Evolutionary conservation across 2,797 vertebrate species (phyloP), one percentile per base, ranked within the genome.

Genomic region (Onychomys leucogaster): DNA sequence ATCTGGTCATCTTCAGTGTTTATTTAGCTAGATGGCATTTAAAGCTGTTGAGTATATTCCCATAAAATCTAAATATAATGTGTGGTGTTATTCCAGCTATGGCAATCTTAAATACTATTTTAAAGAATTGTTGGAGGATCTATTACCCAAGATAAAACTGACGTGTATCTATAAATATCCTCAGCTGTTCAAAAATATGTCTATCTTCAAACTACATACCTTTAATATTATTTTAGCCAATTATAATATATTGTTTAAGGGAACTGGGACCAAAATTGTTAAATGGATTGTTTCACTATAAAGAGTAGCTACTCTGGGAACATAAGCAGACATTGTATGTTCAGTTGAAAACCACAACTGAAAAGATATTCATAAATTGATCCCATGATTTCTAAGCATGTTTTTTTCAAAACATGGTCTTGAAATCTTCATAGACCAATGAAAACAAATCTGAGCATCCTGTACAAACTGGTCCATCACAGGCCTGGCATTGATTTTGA

Each of bases 171-270:
- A 67, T 91, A 63, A 21, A 96, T 6, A 95, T 96, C 55, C 27
- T 97, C 7, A 1, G 65, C 89, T 89, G 0, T 0, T 23, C 17
- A 61, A 96, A 96, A 75, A 34, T 80, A 29, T 1, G 8, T 63
- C 86, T 89, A 49, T 86, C 95, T 96, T 95, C 52, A 82, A 93
- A 87, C 73, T 92, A 34, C 5, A 25, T 85, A 81, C 81, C 80
- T 93, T 73, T 13, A 89, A 2, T 89, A 92, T 83, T 97, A 96
- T 71, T 97, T 97, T 46, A 94, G 59, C 41, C 97, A 65, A 92
- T 93, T 94, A 78, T 85, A 96, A 94, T 97, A 96, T 96, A 37
- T 0, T 91, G 46, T 97, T 97, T 97, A 59, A 92, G n/a, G 90
- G 52, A 97, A 97, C 92, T 96, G 69, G 61, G 32, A 87, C n/a